A percentile compares a stretch with the other conserved stretches of the same genome.
phyloP scores from a whole-genome alignment of 2,888 invertebrate genomes.

The Pammene fasciana region DNA sequence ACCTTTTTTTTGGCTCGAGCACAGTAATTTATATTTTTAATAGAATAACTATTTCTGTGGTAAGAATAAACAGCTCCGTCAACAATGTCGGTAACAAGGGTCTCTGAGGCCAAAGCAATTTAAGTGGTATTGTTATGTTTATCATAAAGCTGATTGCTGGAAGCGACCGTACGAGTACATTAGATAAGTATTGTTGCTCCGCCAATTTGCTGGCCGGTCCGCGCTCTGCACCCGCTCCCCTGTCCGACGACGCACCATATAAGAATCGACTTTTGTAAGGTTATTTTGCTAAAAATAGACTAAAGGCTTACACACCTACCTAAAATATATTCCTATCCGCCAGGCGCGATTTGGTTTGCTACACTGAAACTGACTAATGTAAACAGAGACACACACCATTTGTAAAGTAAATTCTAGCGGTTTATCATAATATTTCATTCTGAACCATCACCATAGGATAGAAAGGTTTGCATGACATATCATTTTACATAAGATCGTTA shows the following conservation, averaged over 20 bases:
- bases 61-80: no score
- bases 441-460: not conserved
- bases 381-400: not conserved
- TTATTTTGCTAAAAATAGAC: conserved; percentile 23
- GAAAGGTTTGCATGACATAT: conserved; percentile 15
- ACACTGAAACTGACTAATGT: not conserved
- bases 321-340: not conserved
- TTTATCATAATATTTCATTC: not conserved
- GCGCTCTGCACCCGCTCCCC: conserved; percentile 12
- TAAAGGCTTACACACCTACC: not conserved
- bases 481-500: conserved; percentile 22
- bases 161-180: conserved; percentile 23
- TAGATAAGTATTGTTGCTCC: conserved; percentile 38
- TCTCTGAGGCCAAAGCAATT: conserved; percentile 40
- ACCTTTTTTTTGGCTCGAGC: no score
- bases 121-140: conserved; percentile 36
- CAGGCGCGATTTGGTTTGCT: not conserved
- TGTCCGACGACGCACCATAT: conserved; percentile 8
- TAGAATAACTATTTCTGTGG: no score
- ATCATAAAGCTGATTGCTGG: conserved; percentile 39
- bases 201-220: conserved; percentile 34
- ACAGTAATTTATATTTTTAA: no score
- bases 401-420: not conserved
- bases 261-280: conserved; percentile 12
- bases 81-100: conserved; percentile 3